Conservation (phyloP, 2,888 invertebrate species). For the Cheilosia scutellata region DNA sequence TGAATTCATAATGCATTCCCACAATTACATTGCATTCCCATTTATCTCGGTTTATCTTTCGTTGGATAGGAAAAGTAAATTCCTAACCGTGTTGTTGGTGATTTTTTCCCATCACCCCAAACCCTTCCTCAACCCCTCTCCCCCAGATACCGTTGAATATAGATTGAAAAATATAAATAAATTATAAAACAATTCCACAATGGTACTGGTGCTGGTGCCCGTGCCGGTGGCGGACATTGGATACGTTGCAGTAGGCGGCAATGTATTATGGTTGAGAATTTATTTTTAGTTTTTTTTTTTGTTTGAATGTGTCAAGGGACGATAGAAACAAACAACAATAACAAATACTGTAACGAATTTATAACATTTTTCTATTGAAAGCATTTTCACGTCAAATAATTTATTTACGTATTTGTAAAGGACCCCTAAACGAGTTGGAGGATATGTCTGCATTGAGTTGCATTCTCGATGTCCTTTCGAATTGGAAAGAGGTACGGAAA, state of each 20-base stretch:
- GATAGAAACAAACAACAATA: slow-evolving; percentile 13
- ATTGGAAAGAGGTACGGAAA: background rate
- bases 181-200: slow-evolving; percentile 57
- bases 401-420: slow-evolving; percentile 45
- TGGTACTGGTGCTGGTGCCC: background rate
- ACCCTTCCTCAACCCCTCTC: no score
- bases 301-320: slow-evolving; percentile 21
- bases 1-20: slow-evolving; percentile 16
- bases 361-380: slow-evolving; percentile 48
- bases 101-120: background rate
- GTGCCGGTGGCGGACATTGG: background rate
- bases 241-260: background rate
- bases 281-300: background rate
- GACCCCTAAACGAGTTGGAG: background rate
- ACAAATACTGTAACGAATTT: background rate
- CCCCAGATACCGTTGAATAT: background rate
- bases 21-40: slow-evolving; percentile 17
- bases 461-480: background rate
- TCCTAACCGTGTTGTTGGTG: slow-evolving; percentile 4
- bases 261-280: background rate
- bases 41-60: slow-evolving; percentile 15
- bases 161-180: slow-evolving; percentile 50
- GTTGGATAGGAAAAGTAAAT: slow-evolving; percentile 15
- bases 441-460: slow-evolving; percentile 9
- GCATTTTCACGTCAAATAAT: slow-evolving; percentile 59